Percentiles rank a stretch among this genome's conserved stretches.
Conservation (phyloP, 2,797 vertebrate genomes). For the Neosilurus mollespiculum region DNA sequence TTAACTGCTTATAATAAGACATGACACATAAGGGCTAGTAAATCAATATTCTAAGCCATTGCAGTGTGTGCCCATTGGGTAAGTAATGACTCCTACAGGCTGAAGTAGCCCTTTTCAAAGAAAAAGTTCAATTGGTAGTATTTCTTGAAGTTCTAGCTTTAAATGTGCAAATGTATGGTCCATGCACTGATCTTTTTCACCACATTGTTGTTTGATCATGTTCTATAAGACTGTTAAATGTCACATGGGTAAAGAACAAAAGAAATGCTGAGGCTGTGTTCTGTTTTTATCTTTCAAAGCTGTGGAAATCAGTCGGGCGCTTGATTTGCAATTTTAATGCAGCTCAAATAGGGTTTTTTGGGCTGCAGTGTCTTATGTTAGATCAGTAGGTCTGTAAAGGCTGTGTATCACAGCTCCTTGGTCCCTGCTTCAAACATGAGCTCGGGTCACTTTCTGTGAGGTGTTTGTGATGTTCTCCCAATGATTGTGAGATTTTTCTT, state of each 20-base stretch:
- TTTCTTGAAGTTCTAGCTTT: conserved; percentile 4
- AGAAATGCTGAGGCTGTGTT: not conserved
- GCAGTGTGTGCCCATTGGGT: not conserved
- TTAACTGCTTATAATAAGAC: not conserved
- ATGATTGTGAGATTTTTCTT: not conserved
- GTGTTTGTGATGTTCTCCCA: not conserved
- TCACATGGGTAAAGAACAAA: conserved; percentile 29
- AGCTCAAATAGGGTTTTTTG: not conserved
- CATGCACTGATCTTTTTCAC: conserved; percentile 1
- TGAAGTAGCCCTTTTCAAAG: not conserved
- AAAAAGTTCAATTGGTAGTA: not conserved
- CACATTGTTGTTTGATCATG: conserved; percentile 8
- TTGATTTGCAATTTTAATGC: conserved; percentile 9
- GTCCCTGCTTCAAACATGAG: not conserved
- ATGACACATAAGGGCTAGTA: not conserved
- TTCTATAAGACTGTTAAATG: conserved; percentile 9
- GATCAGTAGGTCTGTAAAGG: not conserved
- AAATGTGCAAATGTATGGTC: conserved; percentile 16
- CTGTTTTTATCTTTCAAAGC: conserved; percentile 26
- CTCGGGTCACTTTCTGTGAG: not conserved
- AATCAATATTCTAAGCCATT: not conserved
- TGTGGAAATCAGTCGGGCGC: not conserved
- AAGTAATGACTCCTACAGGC: not conserved
- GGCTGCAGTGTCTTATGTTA: not conserved
- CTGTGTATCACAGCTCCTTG: not conserved